phyloP scores from a whole-genome alignment of 2,797 vertebrate species.

The Phrynocephalus forsythii region DNA sequence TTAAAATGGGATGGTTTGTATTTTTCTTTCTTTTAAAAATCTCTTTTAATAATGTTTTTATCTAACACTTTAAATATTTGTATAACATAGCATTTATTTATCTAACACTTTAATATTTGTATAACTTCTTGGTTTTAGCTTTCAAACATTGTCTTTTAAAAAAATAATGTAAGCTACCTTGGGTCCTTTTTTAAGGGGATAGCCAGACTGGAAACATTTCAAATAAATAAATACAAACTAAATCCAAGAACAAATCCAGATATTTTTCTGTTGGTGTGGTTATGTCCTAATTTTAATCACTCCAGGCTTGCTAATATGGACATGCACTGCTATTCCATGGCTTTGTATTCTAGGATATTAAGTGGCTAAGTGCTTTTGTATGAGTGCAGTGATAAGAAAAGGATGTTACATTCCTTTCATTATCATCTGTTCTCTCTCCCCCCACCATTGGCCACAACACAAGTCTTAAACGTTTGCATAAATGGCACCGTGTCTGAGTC shows the following conservation, averaged over 20 bases:
- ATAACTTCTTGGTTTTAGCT: no score
- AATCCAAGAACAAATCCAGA: background rate
- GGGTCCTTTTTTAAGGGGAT: no score
- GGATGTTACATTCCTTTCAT: conserved; percentile 8
- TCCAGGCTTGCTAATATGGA: background rate
- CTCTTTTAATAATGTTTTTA: no score
- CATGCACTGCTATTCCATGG: background rate
- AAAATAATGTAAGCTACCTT: no score
- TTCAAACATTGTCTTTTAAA: no score
- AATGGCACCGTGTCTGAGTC: conserved; percentile 27
- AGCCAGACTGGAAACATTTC: no score
- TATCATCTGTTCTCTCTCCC: background rate
- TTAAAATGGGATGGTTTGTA: no score
- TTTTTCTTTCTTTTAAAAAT: no score
- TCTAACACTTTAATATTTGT: no score
- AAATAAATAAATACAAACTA: no score
- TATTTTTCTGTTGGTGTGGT: background rate
- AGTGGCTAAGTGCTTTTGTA: background rate
- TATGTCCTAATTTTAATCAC: background rate
- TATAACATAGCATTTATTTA: no score
- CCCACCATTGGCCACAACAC: background rate
- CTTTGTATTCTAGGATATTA: background rate
- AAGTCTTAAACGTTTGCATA: conserved; percentile 34
- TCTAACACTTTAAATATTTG: no score
- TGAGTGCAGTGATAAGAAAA: background rate